Evolutionary conservation across 2,113 vertebrate species (phyloP), one percentile per base, ranked within the genome.

Genomic region (Syngnathus typhle): DNA sequence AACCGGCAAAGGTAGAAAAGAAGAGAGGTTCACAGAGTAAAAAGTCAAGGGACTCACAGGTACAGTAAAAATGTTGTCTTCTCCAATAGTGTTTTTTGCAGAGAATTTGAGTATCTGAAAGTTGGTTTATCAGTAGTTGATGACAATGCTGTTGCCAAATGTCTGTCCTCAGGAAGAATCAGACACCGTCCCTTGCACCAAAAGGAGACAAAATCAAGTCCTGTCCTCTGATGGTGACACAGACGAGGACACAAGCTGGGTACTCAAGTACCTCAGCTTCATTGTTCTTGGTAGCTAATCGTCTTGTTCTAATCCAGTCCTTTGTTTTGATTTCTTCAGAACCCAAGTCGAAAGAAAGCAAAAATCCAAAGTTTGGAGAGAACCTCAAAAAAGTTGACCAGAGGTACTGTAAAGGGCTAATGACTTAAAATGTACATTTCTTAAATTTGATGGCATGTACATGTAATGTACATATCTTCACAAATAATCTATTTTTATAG

Each of bases 321-420:
- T 27, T 64, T 1, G 5, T 67, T 71, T n/a, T 65, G 1, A 6
- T 68, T 71, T 21, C n/a, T 73, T 67, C 64, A 88, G 87, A 63
- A 23, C 0, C 77, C 76, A n/a, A 75, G 46, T 72, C 69, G 79
- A 59, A 80, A 82, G 65, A 83, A 70, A 21, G 9, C 44, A 0
- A 66, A 1, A 36, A 2, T 5, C 7, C 4, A 11, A 0, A 23
- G 60, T 49, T 18, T 67, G 2, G 27, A 7, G 13, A 56, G 38
- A 61, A 39, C 0, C 11, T 65, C 54, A 8, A 74, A 46, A 23
- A 55, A 36, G 6, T 54, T 75, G 12, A 77, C 78, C 55, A 79
- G 79, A 64, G 87, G 85, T 89, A 32, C 27, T 32, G 2, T 32
- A 60, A 73, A 59, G 8, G 37, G 11, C 18, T 12, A 62, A 38